phyloP scores from a whole-genome alignment of 2,113 vertebrate species.

The Petromus typicus region DNA sequence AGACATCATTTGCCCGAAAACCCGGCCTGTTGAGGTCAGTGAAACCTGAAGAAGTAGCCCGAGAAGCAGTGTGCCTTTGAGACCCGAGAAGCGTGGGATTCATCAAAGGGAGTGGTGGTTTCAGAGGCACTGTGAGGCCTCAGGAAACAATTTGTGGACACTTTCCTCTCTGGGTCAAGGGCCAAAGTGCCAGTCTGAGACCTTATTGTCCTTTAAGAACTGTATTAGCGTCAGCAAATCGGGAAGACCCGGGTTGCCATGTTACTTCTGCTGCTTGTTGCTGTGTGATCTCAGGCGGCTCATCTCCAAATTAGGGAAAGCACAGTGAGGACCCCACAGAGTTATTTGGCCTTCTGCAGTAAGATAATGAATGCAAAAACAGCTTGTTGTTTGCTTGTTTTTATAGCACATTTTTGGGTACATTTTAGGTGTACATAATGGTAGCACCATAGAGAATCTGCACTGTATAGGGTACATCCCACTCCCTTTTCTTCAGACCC shows the following conservation, averaged over 20 bases:
- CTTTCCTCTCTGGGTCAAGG: neutral
- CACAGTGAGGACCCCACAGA: neutral
- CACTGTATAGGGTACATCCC: too few species aligned
- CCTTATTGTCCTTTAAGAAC: conserved; percentile 20
- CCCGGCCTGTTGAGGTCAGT: neutral
- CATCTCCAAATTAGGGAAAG: neutral
- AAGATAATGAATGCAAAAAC: neutral
- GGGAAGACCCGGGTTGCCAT: neutral
- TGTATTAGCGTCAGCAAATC: neutral
- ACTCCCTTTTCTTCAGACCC: too few species aligned
- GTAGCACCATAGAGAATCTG: too few species aligned
- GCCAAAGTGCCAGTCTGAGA: neutral
- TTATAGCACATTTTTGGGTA: too few species aligned
- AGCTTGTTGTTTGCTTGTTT: neutral
- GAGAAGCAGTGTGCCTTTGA: neutral
- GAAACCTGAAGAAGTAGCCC: neutral
- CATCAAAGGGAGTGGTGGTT: neutral
- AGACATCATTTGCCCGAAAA: neutral
- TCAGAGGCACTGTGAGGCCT: neutral
- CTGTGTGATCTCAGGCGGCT: neutral
- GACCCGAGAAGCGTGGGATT: neutral
- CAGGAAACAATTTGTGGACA: neutral
- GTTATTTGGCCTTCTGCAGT: neutral
- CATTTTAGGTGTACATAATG: too few species aligned
- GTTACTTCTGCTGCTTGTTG: neutral